These are phyloP conservation scores for Drosophila subpulchrella DNA, from an alignment of 1,140 invertebrate genomes.

Conservation along the genomic window DNA sequence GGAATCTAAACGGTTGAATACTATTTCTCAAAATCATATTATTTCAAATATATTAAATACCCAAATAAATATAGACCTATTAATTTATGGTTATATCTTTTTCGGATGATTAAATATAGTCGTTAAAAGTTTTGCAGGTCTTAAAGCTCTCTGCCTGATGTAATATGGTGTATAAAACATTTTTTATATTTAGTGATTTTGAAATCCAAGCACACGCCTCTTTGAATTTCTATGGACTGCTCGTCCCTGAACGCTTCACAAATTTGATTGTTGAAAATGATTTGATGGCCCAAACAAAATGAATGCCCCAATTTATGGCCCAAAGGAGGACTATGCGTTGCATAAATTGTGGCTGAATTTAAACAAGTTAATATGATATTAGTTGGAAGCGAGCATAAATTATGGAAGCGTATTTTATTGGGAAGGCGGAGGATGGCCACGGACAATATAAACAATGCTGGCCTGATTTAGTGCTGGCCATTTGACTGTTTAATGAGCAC, in stretches of 20 bases:
- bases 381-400: conserved; percentile 72
- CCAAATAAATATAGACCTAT: neutral
- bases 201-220: conserved; percentile 13
- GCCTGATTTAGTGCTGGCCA: conserved; percentile 68
- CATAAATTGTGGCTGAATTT: conserved; percentile 63
- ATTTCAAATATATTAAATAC: neutral
- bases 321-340: conserved; percentile 47
- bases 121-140: conserved; percentile 31
- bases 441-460: conserved; percentile 58
- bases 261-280: conserved; percentile 57
- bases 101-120: conserved; percentile 14
- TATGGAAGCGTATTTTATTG: conserved; percentile 52
- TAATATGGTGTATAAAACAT: conserved; percentile 26
- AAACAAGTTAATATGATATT: conserved; percentile 74
- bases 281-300: conserved; percentile 41
- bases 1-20: no score
- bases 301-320: conserved; percentile 63
- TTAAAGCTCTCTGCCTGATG: conserved; percentile 20
- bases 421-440: neutral
- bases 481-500: conserved; percentile 82
- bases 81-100: neutral
- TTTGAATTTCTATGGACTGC: conserved; percentile 8
- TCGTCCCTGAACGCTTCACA: conserved; percentile 36
- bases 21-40: neutral
- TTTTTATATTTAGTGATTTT: conserved; percentile 18